Percentiles rank a stretch among this genome's conserved stretches.
These are phyloP conservation scores for Picathartes gymnocephalus DNA, from an alignment of 2,113 vertebrate genomes.

Conservation along the genomic window DNA sequence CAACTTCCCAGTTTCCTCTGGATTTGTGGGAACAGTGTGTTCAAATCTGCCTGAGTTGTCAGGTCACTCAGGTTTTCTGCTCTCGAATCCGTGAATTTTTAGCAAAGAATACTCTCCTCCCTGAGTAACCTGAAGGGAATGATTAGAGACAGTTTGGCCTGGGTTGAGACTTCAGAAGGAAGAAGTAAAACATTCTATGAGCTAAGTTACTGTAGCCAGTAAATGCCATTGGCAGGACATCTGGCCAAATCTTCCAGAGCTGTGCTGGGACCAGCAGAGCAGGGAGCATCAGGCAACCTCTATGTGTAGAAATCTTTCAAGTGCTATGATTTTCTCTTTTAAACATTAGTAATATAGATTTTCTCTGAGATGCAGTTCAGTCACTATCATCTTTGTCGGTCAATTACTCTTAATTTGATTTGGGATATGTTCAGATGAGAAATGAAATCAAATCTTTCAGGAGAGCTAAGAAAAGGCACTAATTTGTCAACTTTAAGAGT, in stretches of 20 bases:
- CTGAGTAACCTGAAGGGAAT: neutral
- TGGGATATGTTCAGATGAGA: neutral
- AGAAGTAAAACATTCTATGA: neutral
- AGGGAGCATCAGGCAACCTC: neutral
- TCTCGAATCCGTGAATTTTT: neutral
- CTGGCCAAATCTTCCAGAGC: neutral
- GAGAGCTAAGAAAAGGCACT: neutral
- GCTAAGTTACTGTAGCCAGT: neutral
- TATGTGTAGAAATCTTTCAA: neutral
- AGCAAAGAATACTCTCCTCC: neutral
- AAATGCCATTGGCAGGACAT: neutral
- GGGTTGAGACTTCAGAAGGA: neutral
- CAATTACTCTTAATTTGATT: neutral
- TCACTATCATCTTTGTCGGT: neutral
- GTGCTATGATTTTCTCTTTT: neutral
- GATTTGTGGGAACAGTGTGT: neutral
- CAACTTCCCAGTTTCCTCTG: neutral
- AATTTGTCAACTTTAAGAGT: neutral
- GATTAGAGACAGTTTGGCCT: neutral
- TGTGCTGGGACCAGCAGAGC: neutral
- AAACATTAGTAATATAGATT: neutral
- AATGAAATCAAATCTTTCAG: neutral
- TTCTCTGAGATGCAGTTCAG: neutral
- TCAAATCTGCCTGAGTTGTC: neutral
- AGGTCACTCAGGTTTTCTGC: neutral